Conservation (phyloP, 2,888 invertebrate species). For the Aproaerema taeniolella region DNA sequence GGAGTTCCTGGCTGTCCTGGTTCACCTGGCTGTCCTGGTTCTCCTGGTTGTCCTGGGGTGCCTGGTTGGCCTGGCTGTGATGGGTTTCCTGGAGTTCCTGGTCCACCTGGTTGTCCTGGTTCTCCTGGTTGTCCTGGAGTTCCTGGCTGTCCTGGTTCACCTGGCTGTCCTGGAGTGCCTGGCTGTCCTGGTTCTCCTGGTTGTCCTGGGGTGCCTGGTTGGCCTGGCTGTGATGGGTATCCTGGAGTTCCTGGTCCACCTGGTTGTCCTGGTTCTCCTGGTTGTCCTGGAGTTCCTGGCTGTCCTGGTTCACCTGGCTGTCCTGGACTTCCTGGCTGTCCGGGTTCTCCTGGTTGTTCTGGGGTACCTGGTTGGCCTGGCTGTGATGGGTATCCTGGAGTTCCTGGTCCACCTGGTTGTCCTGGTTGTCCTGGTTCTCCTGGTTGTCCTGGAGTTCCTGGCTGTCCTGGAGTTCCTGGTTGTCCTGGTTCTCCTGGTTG, state of each 20-base stretch:
- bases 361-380: neutral
- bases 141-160: neutral
- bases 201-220: neutral
- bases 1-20: too few relatives aligned
- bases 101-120: neutral
- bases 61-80: neutral
- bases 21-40: too few relatives aligned
- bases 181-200: neutral
- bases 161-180: neutral
- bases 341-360: neutral
- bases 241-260: neutral
- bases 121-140: neutral
- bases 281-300: conserved; percentile 2
- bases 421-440: neutral
- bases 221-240: neutral
- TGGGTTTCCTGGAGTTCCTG: neutral
- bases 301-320: conserved; percentile 21
- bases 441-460: neutral
- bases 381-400: neutral
- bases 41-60: neutral
- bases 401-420: neutral
- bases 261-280: too few relatives aligned
- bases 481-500: neutral
- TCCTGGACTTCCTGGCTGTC: conserved; percentile 14
- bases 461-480: neutral